Evolutionary conservation across 2,888 invertebrate genomes (phyloP).

Genomic region (Chrysotoxum bicinctum): DNA sequence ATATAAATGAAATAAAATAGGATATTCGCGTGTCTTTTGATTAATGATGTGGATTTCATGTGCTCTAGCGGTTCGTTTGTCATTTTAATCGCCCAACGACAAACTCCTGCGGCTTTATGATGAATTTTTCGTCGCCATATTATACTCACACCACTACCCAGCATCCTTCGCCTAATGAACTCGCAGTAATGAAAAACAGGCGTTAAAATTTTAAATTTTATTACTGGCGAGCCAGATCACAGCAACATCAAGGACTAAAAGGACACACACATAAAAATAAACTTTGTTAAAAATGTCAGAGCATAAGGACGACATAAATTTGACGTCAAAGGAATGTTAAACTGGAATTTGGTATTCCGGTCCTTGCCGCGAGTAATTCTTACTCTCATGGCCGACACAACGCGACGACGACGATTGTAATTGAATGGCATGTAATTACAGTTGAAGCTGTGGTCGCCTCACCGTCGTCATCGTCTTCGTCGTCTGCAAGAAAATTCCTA

Average conservation of each 20-base stretch:
- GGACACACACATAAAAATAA: slow-evolving; percentile 25
- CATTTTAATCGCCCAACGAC: slow-evolving; percentile 39
- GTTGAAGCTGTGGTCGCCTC: slow-evolving; percentile 16
- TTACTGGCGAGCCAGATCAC: slow-evolving; percentile 29
- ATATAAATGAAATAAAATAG: slow-evolving; percentile 64
- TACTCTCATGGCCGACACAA: slow-evolving; percentile 15
- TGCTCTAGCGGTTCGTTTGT: slow-evolving; percentile 29
- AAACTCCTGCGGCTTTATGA: slow-evolving; percentile 44
- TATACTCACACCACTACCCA: not conserved
- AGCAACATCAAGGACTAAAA: not conserved
- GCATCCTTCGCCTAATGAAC: slow-evolving; percentile 54
- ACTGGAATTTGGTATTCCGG: slow-evolving; percentile 13
- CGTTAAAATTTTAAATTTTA: slow-evolving; percentile 67
- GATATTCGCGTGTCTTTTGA: slow-evolving; percentile 66
- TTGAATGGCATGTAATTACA: slow-evolving; percentile 69
- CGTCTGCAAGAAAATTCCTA: slow-evolving; percentile 36
- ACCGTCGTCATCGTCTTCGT: not conserved
- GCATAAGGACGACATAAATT: slow-evolving; percentile 37
- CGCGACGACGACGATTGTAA: slow-evolving; percentile 35
- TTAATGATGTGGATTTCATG: slow-evolving; percentile 69
- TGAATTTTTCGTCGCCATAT: slow-evolving; percentile 33
- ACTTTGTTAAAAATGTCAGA: slow-evolving; percentile 31
- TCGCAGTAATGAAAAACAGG: slow-evolving; percentile 68
- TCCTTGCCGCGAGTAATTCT: slow-evolving; percentile 25
- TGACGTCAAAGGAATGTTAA: slow-evolving; percentile 60